Conservation (phyloP, 2,888 invertebrate species). For the Notodonta dromedarius region DNA sequence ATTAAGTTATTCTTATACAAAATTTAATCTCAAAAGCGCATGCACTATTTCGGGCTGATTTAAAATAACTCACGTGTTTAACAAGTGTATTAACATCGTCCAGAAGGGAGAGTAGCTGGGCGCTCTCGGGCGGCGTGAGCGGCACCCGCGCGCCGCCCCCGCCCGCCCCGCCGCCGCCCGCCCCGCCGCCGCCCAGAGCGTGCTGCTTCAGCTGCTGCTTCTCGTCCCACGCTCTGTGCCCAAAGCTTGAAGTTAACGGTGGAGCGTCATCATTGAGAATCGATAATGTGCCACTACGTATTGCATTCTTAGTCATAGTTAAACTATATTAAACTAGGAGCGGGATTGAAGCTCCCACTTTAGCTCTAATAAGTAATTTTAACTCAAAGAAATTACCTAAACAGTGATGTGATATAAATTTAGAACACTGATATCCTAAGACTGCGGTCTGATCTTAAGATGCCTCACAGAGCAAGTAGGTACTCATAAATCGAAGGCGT, state of each 20-base stretch:
- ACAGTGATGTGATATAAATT: no score
- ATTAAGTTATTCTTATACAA: no score
- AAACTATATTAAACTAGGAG: no score
- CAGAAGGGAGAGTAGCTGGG: slow-evolving; percentile 90
- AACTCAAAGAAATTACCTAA: no score
- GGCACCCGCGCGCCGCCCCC: slow-evolving; percentile 46
- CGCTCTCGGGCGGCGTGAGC: slow-evolving; percentile 87
- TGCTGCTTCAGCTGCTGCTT: slow-evolving; percentile 76
- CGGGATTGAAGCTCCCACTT: no score
- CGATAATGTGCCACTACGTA: slow-evolving; percentile 4
- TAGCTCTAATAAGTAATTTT: no score
- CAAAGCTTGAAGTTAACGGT: slow-evolving; percentile 20
- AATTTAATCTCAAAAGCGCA: no score
- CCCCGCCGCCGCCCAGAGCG: slow-evolving; percentile 44
- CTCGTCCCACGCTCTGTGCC: slow-evolving; percentile 73
- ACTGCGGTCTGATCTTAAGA: no score
- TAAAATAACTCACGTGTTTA: slow-evolving; percentile 87
- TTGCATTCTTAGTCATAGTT: background rate
- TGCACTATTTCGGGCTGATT: no score
- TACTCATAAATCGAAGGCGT: no score
- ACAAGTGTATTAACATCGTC: slow-evolving; percentile 94
- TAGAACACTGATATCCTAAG: no score
- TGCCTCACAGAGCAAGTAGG: no score
- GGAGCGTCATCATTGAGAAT: slow-evolving; percentile 2
- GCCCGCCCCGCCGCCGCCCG: slow-evolving; percentile 23